Evolutionary conservation across 2,888 invertebrate genomes (phyloP), one percentile per base, ranked within the genome.

Genomic region (Anticlea derivata): DNA sequence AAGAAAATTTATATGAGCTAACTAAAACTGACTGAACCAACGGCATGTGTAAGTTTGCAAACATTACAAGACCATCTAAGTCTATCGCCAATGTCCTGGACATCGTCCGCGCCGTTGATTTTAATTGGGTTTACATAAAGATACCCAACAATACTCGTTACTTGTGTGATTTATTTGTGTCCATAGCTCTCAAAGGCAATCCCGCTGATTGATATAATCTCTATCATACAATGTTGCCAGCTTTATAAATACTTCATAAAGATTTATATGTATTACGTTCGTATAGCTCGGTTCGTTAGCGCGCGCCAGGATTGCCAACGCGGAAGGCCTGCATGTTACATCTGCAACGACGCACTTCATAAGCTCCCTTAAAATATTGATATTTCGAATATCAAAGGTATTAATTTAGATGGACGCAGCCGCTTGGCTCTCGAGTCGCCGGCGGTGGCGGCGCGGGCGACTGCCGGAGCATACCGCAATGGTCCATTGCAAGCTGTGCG

Each of bases 341-440:
- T 77, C 70, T 78, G 75, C 75, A 73, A 66, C 74, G 78, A 72
- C 75, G 78, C 77, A 80, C 78, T 83, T 82, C 80, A 79, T 82
- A 85, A 86, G 81, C 83, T 81, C 76, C 79, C 72, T 77, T 80
- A 84, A 87, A 86, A 83, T 87, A 86, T 87, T 87, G 87, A 85
- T 87, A 86, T 83, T 87, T 86, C 68, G 78, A 84, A 87, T 89
- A 88, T 84, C 82, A 86, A 88, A 89, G 86, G 81, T 80, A 85
- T 87, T 86, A 88, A 87, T 87, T 85, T 86, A 88, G 83, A 78
- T 78, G 70, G 72, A 71, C 63, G 64, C 68, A 68, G 72, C 63
- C 69, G 74, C 69, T 86, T 79, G 82, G 83, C 83, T 71, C 69
- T 60, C 59, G 65, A 47, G 59, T 54, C 65, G 67, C 61, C 26